These are phyloP conservation scores for Conger conger DNA, from an alignment of 2,113 vertebrate species.

Conservation along the genomic window DNA sequence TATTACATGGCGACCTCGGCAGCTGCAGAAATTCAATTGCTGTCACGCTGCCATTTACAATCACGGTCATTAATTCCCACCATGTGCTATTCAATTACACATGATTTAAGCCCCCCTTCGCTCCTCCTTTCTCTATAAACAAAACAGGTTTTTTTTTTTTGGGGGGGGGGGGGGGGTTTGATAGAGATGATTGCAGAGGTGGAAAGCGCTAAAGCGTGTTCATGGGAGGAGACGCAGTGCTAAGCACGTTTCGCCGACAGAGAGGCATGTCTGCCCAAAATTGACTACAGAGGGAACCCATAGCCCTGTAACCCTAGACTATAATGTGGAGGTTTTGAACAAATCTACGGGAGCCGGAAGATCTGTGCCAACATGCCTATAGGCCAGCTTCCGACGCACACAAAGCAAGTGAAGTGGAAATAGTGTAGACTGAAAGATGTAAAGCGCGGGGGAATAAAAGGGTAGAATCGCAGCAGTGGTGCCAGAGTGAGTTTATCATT, in stretches of 20 bases:
- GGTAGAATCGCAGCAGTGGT: background rate
- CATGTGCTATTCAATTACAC: constrained; percentile 15
- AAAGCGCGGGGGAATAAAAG: background rate
- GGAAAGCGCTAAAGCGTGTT: background rate
- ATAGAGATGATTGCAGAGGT: background rate
- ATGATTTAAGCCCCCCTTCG: constrained; percentile 8
- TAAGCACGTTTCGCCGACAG: background rate
- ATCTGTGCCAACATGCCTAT: background rate
- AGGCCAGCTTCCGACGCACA: background rate
- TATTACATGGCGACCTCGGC: constrained; percentile 44
- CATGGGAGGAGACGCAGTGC: background rate
- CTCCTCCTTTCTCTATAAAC: constrained; percentile 3
- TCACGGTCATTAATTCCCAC: constrained; percentile 26
- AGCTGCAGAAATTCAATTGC: constrained; percentile 55
- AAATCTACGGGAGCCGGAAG: background rate
- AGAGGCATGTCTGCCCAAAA: background rate
- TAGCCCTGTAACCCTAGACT: background rate
- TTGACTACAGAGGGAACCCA: background rate
- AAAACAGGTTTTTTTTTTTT: background rate
- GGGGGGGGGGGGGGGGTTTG: no score
- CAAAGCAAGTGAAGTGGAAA: background rate
- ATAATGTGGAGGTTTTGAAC: background rate
- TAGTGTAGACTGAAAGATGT: background rate
- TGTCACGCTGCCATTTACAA: constrained; percentile 39
- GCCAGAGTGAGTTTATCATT: background rate